phyloP scores from a whole-genome alignment of 1,140 invertebrate genomes.

The Pseudomyrmex flavicornis region DNA sequence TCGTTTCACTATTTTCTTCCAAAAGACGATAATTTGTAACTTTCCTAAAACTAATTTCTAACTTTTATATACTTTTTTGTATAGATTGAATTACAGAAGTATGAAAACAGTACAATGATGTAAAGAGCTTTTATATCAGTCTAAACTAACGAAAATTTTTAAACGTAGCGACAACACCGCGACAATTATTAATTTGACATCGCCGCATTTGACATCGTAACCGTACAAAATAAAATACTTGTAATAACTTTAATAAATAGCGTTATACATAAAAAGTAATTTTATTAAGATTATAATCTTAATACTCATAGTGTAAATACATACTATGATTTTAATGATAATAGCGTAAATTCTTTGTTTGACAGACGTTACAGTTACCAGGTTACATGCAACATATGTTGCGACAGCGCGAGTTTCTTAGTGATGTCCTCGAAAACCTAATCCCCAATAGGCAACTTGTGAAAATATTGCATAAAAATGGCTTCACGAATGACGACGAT shows the following conservation, averaged over 20 bases:
- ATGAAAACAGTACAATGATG: slow-evolving; percentile 92
- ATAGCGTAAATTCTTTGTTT: not conserved
- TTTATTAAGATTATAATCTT: not conserved
- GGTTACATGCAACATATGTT: slow-evolving; percentile 88
- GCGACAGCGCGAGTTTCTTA: slow-evolving; percentile 92
- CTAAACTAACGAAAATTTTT: slow-evolving; percentile 91
- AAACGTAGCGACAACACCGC: slow-evolving; percentile 90
- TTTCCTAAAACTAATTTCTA: not conserved
- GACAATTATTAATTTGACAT: slow-evolving; percentile 92
- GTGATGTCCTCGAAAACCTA: slow-evolving; percentile 87
- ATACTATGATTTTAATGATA: too few species aligned
- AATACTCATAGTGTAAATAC: not conserved
- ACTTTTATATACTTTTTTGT: not conserved
- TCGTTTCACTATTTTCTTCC: slow-evolving; percentile 21
- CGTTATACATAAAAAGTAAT: slow-evolving; percentile 88
- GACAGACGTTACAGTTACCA: slow-evolving; percentile 89
- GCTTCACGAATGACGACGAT: too few species aligned
- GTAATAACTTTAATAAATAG: slow-evolving; percentile 87
- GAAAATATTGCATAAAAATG: too few species aligned
- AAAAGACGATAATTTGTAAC: slow-evolving; percentile 9
- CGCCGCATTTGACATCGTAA: slow-evolving; percentile 90
- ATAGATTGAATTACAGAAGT: slow-evolving; percentile 91
- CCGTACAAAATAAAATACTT: slow-evolving; percentile 88
- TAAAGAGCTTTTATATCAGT: slow-evolving; percentile 90
- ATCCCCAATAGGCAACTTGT: too few species aligned